A percentile compares a stretch with the other conserved stretches of the same genome.
These are phyloP conservation scores for Micropterix aruncella DNA, from an alignment of 2,888 invertebrate genomes.

Conservation along the genomic window DNA sequence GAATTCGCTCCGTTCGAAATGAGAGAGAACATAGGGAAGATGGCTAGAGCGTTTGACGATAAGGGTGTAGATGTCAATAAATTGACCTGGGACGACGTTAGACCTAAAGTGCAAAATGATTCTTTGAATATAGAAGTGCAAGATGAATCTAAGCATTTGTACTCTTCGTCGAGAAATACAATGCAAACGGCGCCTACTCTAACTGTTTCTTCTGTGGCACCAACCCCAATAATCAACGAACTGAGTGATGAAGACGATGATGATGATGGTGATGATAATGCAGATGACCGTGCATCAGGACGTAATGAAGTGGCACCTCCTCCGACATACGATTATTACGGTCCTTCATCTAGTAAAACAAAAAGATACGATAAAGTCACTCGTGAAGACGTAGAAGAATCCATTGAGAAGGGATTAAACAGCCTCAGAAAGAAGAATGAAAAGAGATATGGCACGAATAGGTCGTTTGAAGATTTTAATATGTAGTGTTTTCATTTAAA, in stretches of 20 bases:
- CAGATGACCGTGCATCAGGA: slow-evolving; percentile 12
- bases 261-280: slow-evolving; percentile 4
- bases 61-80: slow-evolving; percentile 19
- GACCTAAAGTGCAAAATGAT: slow-evolving; percentile 16
- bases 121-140: slow-evolving; percentile 1
- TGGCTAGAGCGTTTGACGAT: slow-evolving; percentile 19
- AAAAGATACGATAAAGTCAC: slow-evolving; percentile 11
- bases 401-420: slow-evolving; percentile 38
- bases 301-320: slow-evolving; percentile 50
- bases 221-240: slow-evolving; percentile 25
- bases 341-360: slow-evolving; percentile 21
- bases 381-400: slow-evolving; percentile 25
- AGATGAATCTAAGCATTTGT: too few relatives aligned
- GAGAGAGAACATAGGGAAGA: slow-evolving; percentile 16
- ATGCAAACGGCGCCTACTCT: too few relatives aligned
- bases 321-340: slow-evolving; percentile 48
- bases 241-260: slow-evolving; percentile 18
- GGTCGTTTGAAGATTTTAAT: neutral
- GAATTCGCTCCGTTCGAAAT: slow-evolving; percentile 65
- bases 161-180: too few relatives aligned
- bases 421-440: slow-evolving; percentile 39
- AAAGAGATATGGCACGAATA: slow-evolving; percentile 16
- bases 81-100: slow-evolving; percentile 28
- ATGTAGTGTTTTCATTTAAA: neutral
- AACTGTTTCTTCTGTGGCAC: too few relatives aligned